Base-by-base conservation (phyloP, 1,140 invertebrate genomes). In the Drosophila micromelanica region DNA sequence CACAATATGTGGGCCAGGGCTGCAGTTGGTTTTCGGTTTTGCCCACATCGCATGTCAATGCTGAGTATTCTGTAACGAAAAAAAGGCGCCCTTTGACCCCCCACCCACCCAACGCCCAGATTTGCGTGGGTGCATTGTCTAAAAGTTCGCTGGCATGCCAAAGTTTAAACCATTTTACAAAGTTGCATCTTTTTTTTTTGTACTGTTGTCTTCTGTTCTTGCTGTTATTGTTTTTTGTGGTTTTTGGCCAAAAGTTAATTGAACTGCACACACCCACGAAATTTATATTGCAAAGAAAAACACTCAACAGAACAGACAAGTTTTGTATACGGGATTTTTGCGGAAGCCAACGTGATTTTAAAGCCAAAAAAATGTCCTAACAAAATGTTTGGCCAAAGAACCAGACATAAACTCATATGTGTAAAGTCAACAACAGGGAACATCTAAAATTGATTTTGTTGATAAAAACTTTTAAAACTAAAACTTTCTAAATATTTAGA, bases 101-200 rank as follows among this genome's bases (percentile, higher is more conserved):
- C 12, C 35, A 15, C 9, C 30, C 40, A 9, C 17, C 27, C 61
- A 74, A 17, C 40, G 23, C 46, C 13, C 27, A 32, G 43, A 9
- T 40, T 51, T 70, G 67, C 59, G 67, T 70, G 49, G 15, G 23
- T 23, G 60, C 37, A 57, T 74, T 80, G 64, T 74, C 64, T 68
- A 73, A 67, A 54, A 73, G 57, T 17, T 67, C 46, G 65, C 57
- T 78, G 52, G 65, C 65, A 75, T 78, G 76, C 75, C 46, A 76
- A 80, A 80, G 76, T 80, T 80, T 77, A 79, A 80, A 72, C 78
- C 69, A 68, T 77, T 81, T 80, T 49, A 55, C 45, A 75, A 73
- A 71, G 55, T 80, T 68, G 65, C 70, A 76, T 23, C 2, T 20
- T 23, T 27, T 27, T 27, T 68, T 42, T 60, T 23, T 61, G 40